A percentile compares a stretch with the other conserved stretches of the same genome.
These are phyloP conservation scores for Prosopocoilus inquinatus DNA, from an alignment of 2,888 invertebrate genomes.

Conservation along the genomic window DNA sequence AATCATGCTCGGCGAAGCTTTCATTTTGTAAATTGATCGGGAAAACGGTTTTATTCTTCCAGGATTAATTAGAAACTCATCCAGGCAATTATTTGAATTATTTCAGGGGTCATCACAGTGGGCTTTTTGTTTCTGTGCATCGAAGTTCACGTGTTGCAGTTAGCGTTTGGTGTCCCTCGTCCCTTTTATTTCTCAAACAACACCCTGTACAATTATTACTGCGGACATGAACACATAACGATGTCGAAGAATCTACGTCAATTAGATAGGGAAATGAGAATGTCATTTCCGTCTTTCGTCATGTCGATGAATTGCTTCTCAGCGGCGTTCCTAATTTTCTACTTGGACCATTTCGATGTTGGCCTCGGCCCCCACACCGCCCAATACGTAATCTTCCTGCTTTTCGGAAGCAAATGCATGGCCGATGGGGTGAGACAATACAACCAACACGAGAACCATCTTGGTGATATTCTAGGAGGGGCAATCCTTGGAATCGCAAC, in stretches of 20 bases:
- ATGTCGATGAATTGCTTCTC: background rate
- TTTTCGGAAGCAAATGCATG: background rate
- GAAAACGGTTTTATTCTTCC: too few species aligned
- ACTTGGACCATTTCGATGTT: constrained; percentile 1
- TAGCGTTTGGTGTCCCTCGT: background rate
- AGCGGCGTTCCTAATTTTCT: background rate
- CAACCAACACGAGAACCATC: background rate
- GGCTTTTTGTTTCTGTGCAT: background rate
- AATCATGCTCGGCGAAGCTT: too few species aligned
- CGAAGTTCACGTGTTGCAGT: background rate
- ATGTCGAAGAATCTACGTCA: background rate
- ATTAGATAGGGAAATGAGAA: background rate
- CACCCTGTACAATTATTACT: background rate
- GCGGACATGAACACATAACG: background rate
- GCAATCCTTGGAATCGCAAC: background rate
- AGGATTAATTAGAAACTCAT: too few species aligned
- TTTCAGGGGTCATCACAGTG: background rate
- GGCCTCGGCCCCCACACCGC: background rate
- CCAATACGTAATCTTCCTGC: background rate
- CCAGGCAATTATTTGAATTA: background rate
- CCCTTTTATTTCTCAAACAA: background rate
- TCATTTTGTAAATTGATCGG: too few species aligned
- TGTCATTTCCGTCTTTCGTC: background rate
- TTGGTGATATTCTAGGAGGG: background rate
- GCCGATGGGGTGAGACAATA: background rate